Evolutionary conservation across 2,797 vertebrate genomes (phyloP), one percentile per base, ranked within the genome.

Genomic region (Cuculus canorus): DNA sequence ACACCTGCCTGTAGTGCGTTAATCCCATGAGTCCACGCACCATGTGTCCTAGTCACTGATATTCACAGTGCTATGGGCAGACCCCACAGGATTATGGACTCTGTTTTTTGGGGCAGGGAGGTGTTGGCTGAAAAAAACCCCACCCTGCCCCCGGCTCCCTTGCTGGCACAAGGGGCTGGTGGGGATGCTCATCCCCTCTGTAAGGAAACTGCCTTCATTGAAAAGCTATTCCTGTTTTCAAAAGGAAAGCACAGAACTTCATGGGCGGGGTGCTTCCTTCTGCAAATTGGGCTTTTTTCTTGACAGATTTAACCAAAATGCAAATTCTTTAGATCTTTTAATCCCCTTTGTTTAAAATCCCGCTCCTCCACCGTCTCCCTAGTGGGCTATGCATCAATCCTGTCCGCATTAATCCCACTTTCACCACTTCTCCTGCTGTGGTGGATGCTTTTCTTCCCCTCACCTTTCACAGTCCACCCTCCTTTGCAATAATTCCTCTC

Each of bases 71-170:
- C 43, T 45, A 43, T 23, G 47, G 45, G 45, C 45, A 45, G 45
- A 45, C 17, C 45, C 45, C 45, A 45, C 43, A 41, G 27, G 47
- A 19, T n/a, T 15, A 30, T 4, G 8, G 69, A 48, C 13, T 3
- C 15, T 48, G 47, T 47, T 11, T 48, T 48, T 48, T 48, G 47
- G 21, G 22, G 45, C 52, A 21, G 60, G 60, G 52, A 41, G 12
- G 47, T 30, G 60, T 7, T 30, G 60, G 35, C 19, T 7, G 3
- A 56, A 33, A 59, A 28, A 13, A 12, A 24, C 25, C 32, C 19
- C 27, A 2, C 8, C 3, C 8, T n/a, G 33, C 7, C n/a, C 6
- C 18, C 0, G 2, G 23, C 16, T 48, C 47, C 61, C 10, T 30
- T 11, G 25, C 17, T 1, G 2, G 14, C 37, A 28, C 64, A 8